These are phyloP conservation scores for Myotis myotis DNA, from an alignment of 2,797 vertebrate species.

Conservation along the genomic window DNA sequence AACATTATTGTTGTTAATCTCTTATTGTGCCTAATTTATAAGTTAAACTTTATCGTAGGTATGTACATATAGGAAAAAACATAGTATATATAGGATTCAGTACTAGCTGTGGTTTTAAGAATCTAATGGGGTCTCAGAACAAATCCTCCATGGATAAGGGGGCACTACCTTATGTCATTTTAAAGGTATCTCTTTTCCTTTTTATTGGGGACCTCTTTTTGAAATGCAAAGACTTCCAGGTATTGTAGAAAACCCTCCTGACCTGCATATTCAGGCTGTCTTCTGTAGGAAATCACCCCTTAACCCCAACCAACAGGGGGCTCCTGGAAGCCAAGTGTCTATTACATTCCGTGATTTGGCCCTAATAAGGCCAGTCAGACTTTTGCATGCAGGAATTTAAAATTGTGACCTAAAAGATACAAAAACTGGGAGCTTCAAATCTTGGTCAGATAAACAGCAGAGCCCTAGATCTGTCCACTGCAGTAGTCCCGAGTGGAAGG, in stretches of 20 bases:
- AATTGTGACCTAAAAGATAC: not conserved
- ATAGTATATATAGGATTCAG: not conserved
- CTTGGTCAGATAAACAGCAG: not conserved
- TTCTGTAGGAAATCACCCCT: not conserved
- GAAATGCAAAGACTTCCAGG: not conserved
- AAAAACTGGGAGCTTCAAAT: not conserved
- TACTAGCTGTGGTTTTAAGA: not conserved
- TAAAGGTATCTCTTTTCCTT: not conserved
- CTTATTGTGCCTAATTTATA: not conserved
- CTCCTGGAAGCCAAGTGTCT: not conserved
- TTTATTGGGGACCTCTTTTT: not conserved
- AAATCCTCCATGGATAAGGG: not conserved
- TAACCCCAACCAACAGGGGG: not conserved
- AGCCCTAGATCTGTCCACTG: not conserved
- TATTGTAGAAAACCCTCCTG: not conserved
- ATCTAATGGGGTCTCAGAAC: not conserved
- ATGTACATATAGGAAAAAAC: not conserved
- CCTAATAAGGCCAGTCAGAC: not conserved
- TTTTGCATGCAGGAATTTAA: not conserved
- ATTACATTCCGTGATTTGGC: not conserved
- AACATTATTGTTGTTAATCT: not conserved
- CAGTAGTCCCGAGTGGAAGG: not conserved
- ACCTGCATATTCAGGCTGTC: not conserved
- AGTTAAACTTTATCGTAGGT: not conserved
- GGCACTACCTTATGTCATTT: not conserved